A percentile compares a stretch with the other conserved stretches of the same genome.
These are phyloP conservation scores for Bufo bufo DNA, from an alignment of 2,113 vertebrate species.

Conservation along the genomic window DNA sequence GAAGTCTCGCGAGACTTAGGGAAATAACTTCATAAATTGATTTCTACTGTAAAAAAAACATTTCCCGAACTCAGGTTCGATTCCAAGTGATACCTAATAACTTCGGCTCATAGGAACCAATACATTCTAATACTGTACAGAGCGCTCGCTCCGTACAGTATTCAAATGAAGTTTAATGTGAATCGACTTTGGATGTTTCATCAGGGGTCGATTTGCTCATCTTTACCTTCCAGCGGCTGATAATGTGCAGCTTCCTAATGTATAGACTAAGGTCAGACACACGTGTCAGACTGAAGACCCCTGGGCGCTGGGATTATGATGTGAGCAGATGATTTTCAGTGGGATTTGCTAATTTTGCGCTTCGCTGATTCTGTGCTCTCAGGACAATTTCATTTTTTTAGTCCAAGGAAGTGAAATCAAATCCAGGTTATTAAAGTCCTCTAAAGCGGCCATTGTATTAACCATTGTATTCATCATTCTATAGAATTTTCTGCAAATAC, in stretches of 20 bases:
- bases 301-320: slow-evolving; percentile 14
- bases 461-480: background rate
- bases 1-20: no score
- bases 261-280: background rate
- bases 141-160: no score
- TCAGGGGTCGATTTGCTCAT: background rate
- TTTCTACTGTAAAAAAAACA: no score
- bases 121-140: no score
- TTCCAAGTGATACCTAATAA: no score
- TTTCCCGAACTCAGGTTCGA: no score
- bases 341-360: slow-evolving; percentile 23
- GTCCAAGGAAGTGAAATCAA: background rate
- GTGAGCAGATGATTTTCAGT: background rate
- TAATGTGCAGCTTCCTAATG: background rate
- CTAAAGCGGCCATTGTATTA: background rate
- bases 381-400: slow-evolving; percentile 26
- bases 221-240: background rate
- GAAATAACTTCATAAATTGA: no score
- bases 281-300: background rate
- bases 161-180: no score
- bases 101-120: no score
- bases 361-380: background rate
- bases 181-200: no score
- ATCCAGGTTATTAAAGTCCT: background rate
- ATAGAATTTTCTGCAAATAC: background rate